Percentiles rank a stretch among this genome's conserved stretches.
Evolutionary conservation across 2,797 vertebrate species (phyloP).

Genomic region (Nasua narica): DNA sequence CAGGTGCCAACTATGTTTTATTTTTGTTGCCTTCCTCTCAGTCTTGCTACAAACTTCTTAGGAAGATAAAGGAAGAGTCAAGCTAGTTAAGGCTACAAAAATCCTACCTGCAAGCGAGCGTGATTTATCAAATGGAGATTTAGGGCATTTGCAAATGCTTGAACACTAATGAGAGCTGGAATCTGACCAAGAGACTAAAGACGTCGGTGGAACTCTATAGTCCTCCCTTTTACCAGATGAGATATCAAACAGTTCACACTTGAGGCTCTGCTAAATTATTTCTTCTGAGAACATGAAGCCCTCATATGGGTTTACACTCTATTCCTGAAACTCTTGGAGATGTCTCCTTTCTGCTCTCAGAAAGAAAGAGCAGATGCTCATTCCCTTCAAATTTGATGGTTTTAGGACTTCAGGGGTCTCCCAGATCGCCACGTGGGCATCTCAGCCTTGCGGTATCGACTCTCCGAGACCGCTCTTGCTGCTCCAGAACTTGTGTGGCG

Average conservation of each 20-base stretch:
- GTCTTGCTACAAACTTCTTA: not conserved
- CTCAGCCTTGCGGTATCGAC: not conserved
- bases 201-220: conserved; percentile 81
- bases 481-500: too few relatives aligned
- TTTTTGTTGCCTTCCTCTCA: not conserved
- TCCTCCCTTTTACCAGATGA: conserved; percentile 95
- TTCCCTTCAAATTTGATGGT: not conserved
- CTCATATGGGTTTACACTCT: not conserved
- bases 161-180: not conserved
- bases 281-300: not conserved
- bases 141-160: not conserved
- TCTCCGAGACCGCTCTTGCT: not conserved
- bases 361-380: not conserved
- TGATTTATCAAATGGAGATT: not conserved
- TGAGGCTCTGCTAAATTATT: not conserved
- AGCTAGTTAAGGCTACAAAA: not conserved
- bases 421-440: not conserved
- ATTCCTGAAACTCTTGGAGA: not conserved
- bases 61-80: not conserved
- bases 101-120: not conserved
- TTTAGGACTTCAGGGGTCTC: not conserved
- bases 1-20: not conserved
- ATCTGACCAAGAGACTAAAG: not conserved
- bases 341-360: not conserved
- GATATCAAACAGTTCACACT: conserved; percentile 87